Percentiles rank a stretch among this genome's conserved stretches.
phyloP scores from a whole-genome alignment of 2,113 vertebrate genomes.

The Brachirus orientalis region DNA sequence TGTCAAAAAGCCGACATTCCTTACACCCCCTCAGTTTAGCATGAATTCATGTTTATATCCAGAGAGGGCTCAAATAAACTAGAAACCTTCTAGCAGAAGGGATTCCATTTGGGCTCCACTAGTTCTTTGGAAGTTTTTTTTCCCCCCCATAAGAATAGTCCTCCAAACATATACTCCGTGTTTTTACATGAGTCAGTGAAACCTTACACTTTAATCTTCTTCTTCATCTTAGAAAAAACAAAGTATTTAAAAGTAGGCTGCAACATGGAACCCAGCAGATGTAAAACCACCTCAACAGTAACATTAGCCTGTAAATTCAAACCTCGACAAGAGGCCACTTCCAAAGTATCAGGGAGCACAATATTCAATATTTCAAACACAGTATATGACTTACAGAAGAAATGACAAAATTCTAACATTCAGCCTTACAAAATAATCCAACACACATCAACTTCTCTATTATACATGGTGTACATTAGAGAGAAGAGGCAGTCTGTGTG shows the following conservation, averaged over 20 bases:
- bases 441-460: constrained; percentile 63
- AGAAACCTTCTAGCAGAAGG: constrained; percentile 77
- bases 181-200: constrained; percentile 65
- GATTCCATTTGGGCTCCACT: constrained; percentile 78
- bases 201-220: constrained; percentile 61
- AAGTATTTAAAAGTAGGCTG: constrained; percentile 78
- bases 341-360: constrained; percentile 77
- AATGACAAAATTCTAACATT: constrained; percentile 76
- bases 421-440: constrained; percentile 76
- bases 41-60: constrained; percentile 71
- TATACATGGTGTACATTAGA: constrained; percentile 54
- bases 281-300: constrained; percentile 86
- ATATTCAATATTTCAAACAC: constrained; percentile 79
- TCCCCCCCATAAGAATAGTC: constrained; percentile 74
- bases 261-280: constrained; percentile 83
- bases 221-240: constrained; percentile 71
- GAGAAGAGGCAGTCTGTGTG: constrained; percentile 76
- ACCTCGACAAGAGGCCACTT: constrained; percentile 77
- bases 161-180: constrained; percentile 59
- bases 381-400: constrained; percentile 77
- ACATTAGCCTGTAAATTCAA: constrained; percentile 75
- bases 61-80: constrained; percentile 75
- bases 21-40: constrained; percentile 67
- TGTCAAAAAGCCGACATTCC: constrained; percentile 71
- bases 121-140: constrained; percentile 78